These are phyloP conservation scores for Scophthalmus maximus DNA, from an alignment of 2,113 vertebrate species.

Conservation along the genomic window DNA sequence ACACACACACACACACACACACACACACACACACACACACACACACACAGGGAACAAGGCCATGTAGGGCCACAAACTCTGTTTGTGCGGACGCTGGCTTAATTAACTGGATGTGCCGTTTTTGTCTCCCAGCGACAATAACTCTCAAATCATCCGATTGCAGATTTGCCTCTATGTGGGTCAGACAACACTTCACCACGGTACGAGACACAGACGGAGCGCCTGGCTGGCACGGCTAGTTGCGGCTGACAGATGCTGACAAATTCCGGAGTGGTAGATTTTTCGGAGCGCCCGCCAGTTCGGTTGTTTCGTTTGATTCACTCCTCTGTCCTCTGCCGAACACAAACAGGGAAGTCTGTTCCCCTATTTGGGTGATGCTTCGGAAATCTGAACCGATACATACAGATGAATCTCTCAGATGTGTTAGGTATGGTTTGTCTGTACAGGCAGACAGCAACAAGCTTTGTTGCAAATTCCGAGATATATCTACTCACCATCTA, in stretches of 20 bases:
- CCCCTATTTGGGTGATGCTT: neutral
- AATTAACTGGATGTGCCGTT: slow-evolving; percentile 34
- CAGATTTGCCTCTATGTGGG: slow-evolving; percentile 8
- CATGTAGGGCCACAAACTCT: neutral
- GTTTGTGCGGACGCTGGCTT: slow-evolving; percentile 4
- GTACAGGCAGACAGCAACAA: too few species aligned
- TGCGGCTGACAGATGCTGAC: slow-evolving; percentile 5
- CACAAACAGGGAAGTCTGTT: neutral
- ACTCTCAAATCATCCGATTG: slow-evolving; percentile 10
- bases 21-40: slow-evolving; percentile 4
- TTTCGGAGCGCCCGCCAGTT: neutral
- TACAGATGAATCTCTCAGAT: neutral
- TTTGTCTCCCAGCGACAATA: slow-evolving; percentile 21
- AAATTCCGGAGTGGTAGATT: neutral
- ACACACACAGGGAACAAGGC: neutral
- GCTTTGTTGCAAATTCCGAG: neutral
- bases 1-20: slow-evolving; percentile 5
- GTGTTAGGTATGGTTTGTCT: neutral
- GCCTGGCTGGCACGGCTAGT: neutral
- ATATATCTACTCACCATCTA: neutral
- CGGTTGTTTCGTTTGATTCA: slow-evolving; percentile 17
- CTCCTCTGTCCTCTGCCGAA: neutral
- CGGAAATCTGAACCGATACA: neutral
- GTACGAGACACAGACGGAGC: slow-evolving; percentile 22
- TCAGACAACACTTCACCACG: neutral